These are phyloP conservation scores for Cephus pygmeus DNA, from an alignment of 2,888 invertebrate species.

Conservation along the genomic window DNA sequence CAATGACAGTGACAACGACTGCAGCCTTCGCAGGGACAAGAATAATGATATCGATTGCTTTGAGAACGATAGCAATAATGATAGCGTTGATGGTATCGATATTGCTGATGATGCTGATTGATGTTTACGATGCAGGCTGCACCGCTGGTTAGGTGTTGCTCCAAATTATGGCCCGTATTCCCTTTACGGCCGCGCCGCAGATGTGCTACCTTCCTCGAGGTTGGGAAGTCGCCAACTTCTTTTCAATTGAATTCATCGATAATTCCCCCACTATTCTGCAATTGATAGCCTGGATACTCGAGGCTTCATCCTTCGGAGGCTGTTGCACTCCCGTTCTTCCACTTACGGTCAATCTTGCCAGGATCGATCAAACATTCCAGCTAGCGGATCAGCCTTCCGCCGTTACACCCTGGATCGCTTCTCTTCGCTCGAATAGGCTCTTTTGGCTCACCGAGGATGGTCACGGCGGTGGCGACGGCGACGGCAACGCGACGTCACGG, in stretches of 20 bases:
- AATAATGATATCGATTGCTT: not conserved
- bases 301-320: not conserved
- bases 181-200: not conserved
- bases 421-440: not conserved
- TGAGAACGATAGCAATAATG: not conserved
- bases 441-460: not conserved
- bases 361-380: not conserved
- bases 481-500: conserved; percentile 24
- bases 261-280: not conserved
- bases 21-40: not conserved
- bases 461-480: conserved; percentile 36
- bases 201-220: not conserved
- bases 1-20: not conserved
- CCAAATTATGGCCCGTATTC: not conserved
- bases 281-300: not conserved
- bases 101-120: not conserved
- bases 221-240: not conserved
- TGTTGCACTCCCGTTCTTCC: not conserved
- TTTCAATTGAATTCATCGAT: not conserved
- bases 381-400: not conserved
- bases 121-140: not conserved
- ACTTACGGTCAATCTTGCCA: not conserved
- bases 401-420: not conserved
- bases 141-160: not conserved
- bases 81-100: not conserved